Conservation (phyloP, 2,888 invertebrate species). For the Pyralis farinalis region DNA sequence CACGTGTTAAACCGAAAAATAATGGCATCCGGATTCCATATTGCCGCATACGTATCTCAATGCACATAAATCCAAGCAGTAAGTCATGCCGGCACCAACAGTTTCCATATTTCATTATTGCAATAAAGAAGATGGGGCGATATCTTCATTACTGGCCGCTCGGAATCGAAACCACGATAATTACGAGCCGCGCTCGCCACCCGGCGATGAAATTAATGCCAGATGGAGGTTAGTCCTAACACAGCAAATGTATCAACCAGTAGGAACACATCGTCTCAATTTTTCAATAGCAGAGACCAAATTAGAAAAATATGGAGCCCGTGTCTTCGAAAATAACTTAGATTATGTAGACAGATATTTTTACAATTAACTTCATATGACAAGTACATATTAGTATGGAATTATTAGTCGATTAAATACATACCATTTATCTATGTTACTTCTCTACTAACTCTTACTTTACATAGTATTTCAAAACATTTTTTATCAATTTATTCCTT, state of each 20-base stretch:
- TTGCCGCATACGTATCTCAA: constrained; percentile 17
- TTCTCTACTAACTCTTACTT: no score
- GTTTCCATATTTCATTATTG: constrained; percentile 50
- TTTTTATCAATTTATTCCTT: no score
- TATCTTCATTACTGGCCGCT: constrained; percentile 63
- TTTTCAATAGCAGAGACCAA: no score
- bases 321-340: no score
- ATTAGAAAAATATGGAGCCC: no score
- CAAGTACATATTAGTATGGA: no score
- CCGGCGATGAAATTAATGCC: constrained; percentile 53
- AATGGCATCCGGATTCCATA: constrained; percentile 6
- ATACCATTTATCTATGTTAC: no score
- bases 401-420: no score
- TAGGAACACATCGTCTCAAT: background rate
- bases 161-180: constrained; percentile 59
- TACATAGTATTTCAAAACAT: no score
- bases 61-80: constrained; percentile 20
- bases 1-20: background rate
- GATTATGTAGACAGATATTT: no score
- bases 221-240: constrained; percentile 31
- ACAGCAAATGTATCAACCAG: background rate
- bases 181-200: constrained; percentile 43
- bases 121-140: constrained; percentile 55
- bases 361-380: no score
- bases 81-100: constrained; percentile 26